Percentiles rank a stretch among this genome's conserved stretches.
Evolutionary conservation across 2,888 invertebrate genomes (phyloP).

Genomic region (Neoscelio sp.): DNA sequence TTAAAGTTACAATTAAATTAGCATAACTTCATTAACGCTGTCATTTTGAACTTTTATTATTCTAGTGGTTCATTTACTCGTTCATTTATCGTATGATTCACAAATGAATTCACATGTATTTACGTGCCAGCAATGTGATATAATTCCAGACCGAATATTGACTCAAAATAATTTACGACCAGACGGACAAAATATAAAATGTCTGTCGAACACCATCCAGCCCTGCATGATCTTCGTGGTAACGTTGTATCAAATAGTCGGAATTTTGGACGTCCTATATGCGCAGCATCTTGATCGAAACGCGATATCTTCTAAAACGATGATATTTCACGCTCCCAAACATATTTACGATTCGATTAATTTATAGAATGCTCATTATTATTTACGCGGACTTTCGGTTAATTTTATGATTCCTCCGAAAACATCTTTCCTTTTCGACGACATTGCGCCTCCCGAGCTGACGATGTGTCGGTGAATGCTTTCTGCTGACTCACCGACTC

Average conservation of each 20-base stretch:
- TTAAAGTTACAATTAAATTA: background rate
- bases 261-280: slow-evolving; percentile 41
- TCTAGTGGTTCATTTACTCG: background rate
- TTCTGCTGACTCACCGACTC: slow-evolving; percentile 11
- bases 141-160: slow-evolving; percentile 16
- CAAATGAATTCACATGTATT: slow-evolving; percentile 11
- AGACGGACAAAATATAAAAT: slow-evolving; percentile 28
- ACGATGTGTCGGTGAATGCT: slow-evolving; percentile 2
- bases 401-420: slow-evolving; percentile 37
- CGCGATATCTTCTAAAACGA: slow-evolving; percentile 47
- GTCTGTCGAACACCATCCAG: slow-evolving; percentile 22
- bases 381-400: slow-evolving; percentile 45
- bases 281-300: slow-evolving; percentile 48
- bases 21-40: background rate
- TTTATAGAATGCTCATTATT: slow-evolving; percentile 57
- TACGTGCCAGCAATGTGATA: background rate
- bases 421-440: slow-evolving; percentile 11
- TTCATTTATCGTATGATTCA: background rate
- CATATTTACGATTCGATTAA: slow-evolving; percentile 50
- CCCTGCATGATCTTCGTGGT: slow-evolving; percentile 33
- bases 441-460: slow-evolving; percentile 11
- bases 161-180: slow-evolving; percentile 27
- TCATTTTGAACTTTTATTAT: background rate
- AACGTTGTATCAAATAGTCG: slow-evolving; percentile 39
- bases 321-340: slow-evolving; percentile 51